phyloP scores from a whole-genome alignment of 2,888 invertebrate genomes.

The Papilio elwesi region DNA sequence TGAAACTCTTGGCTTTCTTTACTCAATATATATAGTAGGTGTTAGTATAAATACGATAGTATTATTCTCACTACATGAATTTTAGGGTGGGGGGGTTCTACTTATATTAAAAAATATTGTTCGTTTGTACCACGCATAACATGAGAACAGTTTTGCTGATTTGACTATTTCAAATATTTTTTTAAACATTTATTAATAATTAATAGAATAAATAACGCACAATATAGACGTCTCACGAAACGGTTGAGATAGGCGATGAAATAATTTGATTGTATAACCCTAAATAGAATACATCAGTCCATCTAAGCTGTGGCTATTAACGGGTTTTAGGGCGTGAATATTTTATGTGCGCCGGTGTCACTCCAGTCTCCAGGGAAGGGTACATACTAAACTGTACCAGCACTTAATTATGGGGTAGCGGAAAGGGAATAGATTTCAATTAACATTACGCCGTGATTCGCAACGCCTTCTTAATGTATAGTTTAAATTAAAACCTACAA shows the following conservation, averaged over 20 bases:
- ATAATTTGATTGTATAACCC: constrained; percentile 35
- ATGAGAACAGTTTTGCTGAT: no score
- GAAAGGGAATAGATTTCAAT: constrained; percentile 76
- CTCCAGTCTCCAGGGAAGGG: constrained; percentile 64
- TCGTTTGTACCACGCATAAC: no score
- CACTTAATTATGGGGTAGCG: constrained; percentile 79
- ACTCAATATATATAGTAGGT: background rate
- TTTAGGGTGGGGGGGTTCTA: no score
- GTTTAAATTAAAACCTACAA: constrained; percentile 46
- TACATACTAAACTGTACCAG: constrained; percentile 69
- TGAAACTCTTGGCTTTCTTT: background rate
- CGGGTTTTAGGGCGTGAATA: constrained; percentile 72
- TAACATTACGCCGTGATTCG: constrained; percentile 69
- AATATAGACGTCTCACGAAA: background rate
- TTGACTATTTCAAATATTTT: no score
- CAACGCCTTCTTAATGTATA: constrained; percentile 57
- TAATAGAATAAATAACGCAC: background rate
- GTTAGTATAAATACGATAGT: no score
- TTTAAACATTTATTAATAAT: no score
- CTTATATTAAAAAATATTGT: no score
- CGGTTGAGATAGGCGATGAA: background rate
- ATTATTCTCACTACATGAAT: no score
- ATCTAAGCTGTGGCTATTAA: constrained; percentile 76
- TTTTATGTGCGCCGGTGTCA: constrained; percentile 72
- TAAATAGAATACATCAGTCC: constrained; percentile 47